phyloP scores from a whole-genome alignment of 2,888 invertebrate genomes.

The Patella caerulea region DNA sequence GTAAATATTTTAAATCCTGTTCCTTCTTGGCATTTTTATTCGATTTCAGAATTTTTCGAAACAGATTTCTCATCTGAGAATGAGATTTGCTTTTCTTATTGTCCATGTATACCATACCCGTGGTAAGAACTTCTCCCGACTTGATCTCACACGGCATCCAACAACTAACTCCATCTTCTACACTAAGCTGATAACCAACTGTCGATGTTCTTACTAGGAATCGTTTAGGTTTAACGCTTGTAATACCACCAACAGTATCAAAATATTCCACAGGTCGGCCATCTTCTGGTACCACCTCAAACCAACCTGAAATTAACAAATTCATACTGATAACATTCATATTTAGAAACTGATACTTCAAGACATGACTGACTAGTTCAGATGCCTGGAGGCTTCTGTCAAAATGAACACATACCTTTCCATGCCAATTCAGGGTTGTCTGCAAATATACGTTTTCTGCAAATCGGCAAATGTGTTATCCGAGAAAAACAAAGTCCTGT shows the following conservation, averaged over 20 bases:
- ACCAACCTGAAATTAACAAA: slow-evolving; percentile 55
- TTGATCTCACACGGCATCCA: slow-evolving; percentile 61
- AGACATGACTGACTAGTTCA: too few species aligned
- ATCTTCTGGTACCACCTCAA: slow-evolving; percentile 63
- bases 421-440: too few species aligned
- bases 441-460: too few species aligned
- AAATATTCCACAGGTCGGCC: slow-evolving; percentile 66
- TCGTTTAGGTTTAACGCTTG: slow-evolving; percentile 54
- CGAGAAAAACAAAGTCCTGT: too few species aligned
- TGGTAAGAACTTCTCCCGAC: slow-evolving; percentile 57
- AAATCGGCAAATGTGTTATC: too few species aligned
- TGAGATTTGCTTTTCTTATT: slow-evolving; percentile 55
- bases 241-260: slow-evolving; percentile 61
- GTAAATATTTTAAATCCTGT: slow-evolving; percentile 63
- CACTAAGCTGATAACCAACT: slow-evolving; percentile 59
- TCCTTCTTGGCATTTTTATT: slow-evolving; percentile 52
- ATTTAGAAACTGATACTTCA: too few species aligned
- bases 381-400: too few species aligned
- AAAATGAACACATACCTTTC: too few species aligned
- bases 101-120: slow-evolving; percentile 63
- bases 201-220: slow-evolving; percentile 62
- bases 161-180: slow-evolving; percentile 50
- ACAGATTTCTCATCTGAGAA: slow-evolving; percentile 48
- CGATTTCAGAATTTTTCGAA: slow-evolving; percentile 54
- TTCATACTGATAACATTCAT: too few species aligned